Evolutionary conservation across 2,113 vertebrate genomes (phyloP), one percentile per base, ranked within the genome.

Genomic region (Sander lucioperca): DNA sequence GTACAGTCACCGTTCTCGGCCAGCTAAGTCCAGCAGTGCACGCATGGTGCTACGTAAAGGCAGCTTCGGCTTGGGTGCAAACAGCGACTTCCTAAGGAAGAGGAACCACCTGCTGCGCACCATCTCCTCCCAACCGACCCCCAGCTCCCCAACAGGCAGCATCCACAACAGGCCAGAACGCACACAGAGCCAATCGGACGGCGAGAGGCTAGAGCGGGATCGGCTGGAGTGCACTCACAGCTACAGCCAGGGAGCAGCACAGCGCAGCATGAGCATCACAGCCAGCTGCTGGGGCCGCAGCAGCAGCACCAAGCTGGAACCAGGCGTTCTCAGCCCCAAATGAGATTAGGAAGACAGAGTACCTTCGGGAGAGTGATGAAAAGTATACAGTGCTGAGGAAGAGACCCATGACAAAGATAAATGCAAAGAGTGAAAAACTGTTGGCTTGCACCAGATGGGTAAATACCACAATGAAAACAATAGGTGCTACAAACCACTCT

Each of bases 31-130:
- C 85, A 96, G 96, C 88, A 97, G 96, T 27, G 95, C 97, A 0
- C 97, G 98, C 76, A 99, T 99, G 97, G 97, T 96, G 0, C 95
- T 99, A 50, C 97, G 98, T 14, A 99, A 99, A 68, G 96, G 98
- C 93, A 99, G 98, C 95, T 99, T 99, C 0, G 97, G 98, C 33
- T 91, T 99, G 83, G 97, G 98, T 0, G 94, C 97, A 87, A 97
- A 97, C 93, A 89, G 97, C 0, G 98, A 99, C 87, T 99, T 98
- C 92, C 95, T 99, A 84, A 96, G 98, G 84, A 97, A 99, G 89
- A 95, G 98, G 85, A 99, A 98, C 86, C 98, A 99, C 90, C 93
- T 99, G 88, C 93, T 99, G 85, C 95, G 98, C 56, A 98, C 98
- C 94, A 99, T 99, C 94, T 99, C 98, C 33, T 96, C 97, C 2